Conservation (phyloP, 2,888 invertebrate genomes). For the Norana najaformis region DNA sequence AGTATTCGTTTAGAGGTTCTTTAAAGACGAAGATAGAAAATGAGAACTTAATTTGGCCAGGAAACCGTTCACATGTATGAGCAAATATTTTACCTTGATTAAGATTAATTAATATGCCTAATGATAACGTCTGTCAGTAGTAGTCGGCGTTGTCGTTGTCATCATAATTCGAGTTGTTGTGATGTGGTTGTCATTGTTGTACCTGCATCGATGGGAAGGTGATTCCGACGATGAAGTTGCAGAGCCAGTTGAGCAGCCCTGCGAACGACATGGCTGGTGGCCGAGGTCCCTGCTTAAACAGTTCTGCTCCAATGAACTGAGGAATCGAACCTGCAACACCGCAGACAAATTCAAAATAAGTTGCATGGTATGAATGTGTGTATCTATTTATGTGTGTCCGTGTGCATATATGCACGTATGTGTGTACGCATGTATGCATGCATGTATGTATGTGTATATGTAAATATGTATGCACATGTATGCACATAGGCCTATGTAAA, state of each 20-base stretch:
- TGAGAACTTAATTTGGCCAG: too few species aligned
- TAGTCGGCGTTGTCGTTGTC: not conserved
- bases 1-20: not conserved
- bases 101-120: too few species aligned
- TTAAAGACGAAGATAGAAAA: not conserved
- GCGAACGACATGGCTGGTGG: slow-evolving; percentile 84
- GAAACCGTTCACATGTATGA: too few species aligned
- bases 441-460: not conserved
- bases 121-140: not conserved
- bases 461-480: too few species aligned
- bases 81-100: too few species aligned
- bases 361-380: too few species aligned
- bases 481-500: too few species aligned
- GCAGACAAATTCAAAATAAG: not conserved
- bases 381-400: too few species aligned
- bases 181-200: not conserved
- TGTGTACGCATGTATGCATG: not conserved
- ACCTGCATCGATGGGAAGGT: slow-evolving; percentile 45
- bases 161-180: too few species aligned
- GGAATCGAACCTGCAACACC: slow-evolving; percentile 48
- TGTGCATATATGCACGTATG: not conserved
- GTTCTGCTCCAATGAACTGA: slow-evolving; percentile 66
- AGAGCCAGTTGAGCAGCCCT: slow-evolving; percentile 68
- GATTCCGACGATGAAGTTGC: slow-evolving; percentile 47
- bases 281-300: slow-evolving; percentile 83